phyloP scores from a whole-genome alignment of 2,797 vertebrate genomes.

The Crocodylus rhombifer region DNA sequence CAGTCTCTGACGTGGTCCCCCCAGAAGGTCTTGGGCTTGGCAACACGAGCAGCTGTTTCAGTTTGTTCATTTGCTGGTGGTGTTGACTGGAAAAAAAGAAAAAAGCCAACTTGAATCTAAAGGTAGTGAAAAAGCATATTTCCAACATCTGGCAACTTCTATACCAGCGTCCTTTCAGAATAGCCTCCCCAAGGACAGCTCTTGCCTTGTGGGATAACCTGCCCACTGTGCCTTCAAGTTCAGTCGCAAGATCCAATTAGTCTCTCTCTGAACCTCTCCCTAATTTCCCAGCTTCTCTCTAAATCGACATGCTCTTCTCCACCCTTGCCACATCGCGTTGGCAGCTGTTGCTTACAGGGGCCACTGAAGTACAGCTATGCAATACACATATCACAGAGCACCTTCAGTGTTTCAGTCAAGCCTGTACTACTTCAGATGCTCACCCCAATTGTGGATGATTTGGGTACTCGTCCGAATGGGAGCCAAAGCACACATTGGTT shows the following conservation, averaged over 20 bases:
- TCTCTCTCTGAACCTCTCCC: neutral
- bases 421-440: neutral
- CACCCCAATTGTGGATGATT: neutral
- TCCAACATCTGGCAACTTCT: slow-evolving; percentile 7
- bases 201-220: neutral
- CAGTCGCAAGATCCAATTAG: neutral
- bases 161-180: neutral
- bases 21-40: neutral
- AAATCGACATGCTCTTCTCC: neutral
- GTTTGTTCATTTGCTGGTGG: slow-evolving; percentile 3
- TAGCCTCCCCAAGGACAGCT: neutral
- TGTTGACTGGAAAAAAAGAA: neutral
- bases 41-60: slow-evolving; percentile 1
- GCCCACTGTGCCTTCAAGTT: neutral
- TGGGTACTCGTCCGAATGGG: neutral
- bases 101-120: neutral
- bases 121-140: slow-evolving; percentile 5
- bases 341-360: neutral
- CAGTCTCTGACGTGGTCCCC: neutral
- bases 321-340: neutral
- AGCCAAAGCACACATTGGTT: neutral
- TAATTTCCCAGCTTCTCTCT: neutral
- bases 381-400: neutral
- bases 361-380: neutral
- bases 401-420: neutral